Evolutionary conservation across 1,140 invertebrate species (phyloP).

Genomic region (Philopotamus ludificatus): DNA sequence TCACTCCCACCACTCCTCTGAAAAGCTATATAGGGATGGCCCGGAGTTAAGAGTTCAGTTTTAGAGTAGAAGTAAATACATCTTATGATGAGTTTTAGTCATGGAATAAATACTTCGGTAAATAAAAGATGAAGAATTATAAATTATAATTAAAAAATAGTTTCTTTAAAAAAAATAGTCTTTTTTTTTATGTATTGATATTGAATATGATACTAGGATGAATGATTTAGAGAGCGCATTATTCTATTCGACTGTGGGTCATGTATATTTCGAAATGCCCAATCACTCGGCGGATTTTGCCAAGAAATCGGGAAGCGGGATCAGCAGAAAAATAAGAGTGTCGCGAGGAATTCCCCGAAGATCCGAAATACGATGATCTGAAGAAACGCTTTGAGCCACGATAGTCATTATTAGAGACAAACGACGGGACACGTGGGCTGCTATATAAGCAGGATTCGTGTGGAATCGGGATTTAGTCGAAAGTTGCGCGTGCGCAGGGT

Average conservation of each 20-base stretch:
- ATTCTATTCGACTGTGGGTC: background rate
- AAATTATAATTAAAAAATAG: no score
- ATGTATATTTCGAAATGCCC: background rate
- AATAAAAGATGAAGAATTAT: no score
- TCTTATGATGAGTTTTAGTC: no score
- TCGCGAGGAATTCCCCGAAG: slow-evolving; percentile 24
- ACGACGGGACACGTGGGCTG: slow-evolving; percentile 1
- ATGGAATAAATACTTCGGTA: no score
- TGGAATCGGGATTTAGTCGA: background rate
- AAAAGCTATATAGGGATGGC: no score
- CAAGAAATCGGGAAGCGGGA: background rate
- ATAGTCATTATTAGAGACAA: slow-evolving; percentile 12
- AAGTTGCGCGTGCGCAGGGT: background rate
- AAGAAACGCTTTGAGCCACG: slow-evolving; percentile 16
- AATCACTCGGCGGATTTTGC: background rate
- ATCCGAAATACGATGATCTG: slow-evolving; percentile 1
- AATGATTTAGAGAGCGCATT: background rate
- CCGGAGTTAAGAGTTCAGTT: no score
- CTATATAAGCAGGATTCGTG: slow-evolving; percentile 6
- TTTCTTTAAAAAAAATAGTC: background rate
- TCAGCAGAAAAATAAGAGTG: background rate
- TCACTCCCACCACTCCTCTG: no score
- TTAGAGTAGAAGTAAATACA: no score
- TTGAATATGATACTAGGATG: background rate
- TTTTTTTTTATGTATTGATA: background rate